These are phyloP conservation scores for Poecile montanus DNA, from an alignment of 2,797 vertebrate species.

Conservation along the genomic window DNA sequence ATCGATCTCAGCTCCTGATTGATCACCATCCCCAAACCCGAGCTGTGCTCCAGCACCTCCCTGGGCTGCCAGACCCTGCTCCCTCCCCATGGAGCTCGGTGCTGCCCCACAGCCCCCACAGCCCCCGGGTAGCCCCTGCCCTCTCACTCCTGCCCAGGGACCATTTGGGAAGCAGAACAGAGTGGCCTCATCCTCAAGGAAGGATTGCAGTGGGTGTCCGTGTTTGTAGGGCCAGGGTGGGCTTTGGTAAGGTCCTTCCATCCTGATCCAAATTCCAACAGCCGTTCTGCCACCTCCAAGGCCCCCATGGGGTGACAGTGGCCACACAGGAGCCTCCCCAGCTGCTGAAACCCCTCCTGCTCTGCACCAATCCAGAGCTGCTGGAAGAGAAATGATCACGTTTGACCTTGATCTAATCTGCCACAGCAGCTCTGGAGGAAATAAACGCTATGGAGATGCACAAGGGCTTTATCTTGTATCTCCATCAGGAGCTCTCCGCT, in stretches of 20 bases:
- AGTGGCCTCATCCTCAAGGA: background rate
- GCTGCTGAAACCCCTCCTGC: background rate
- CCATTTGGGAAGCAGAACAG: rapidly evolving
- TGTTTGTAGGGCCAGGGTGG: background rate
- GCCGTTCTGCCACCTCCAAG: background rate
- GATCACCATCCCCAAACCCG: rapidly evolving
- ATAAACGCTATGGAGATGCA: background rate
- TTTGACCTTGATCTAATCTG: background rate
- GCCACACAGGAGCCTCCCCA: rapidly evolving
- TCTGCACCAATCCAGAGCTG: background rate
- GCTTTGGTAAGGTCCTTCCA: background rate
- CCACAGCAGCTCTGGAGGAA: background rate
- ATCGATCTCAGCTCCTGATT: background rate
- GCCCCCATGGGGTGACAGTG: rapidly evolving
- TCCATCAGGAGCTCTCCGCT: background rate
- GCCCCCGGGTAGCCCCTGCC: background rate
- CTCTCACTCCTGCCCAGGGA: background rate
- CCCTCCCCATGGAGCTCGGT: rapidly evolving
- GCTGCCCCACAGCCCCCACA: background rate
- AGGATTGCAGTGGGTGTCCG: background rate
- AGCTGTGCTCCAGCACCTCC: background rate
- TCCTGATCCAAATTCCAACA: rapidly evolving
- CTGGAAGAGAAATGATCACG: background rate
- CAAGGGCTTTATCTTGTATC: background rate
- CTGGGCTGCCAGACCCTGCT: background rate